Evolutionary conservation across 1,140 invertebrate species (phyloP).

Genomic region (Zaprionus lachaisei): DNA sequence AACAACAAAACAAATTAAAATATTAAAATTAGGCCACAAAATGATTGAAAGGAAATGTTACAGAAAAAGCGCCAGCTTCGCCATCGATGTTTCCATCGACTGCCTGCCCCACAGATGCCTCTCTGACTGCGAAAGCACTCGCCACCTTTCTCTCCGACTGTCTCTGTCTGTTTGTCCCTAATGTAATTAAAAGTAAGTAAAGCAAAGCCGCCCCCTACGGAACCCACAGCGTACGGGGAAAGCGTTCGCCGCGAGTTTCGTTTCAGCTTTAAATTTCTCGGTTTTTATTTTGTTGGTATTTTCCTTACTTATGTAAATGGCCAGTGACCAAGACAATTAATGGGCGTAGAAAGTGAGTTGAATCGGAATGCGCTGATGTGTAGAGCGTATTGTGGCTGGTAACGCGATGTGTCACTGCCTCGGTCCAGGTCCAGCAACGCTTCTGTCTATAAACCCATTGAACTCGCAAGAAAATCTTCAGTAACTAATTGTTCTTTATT

Average conservation of each 20-base stretch:
- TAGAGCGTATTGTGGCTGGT: conserved; percentile 3
- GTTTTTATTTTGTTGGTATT: conserved; percentile 5
- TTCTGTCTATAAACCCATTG: conserved; percentile 40
- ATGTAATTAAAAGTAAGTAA: conserved; percentile 82
- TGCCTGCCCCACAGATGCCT: conserved; percentile 8
- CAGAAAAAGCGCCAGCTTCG: conserved; percentile 29
- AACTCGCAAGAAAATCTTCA: conserved; percentile 62
- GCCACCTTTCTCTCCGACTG: conserved; percentile 28
- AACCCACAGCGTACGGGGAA: conserved; percentile 4
- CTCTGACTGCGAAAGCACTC: background rate
- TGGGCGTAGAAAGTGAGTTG: conserved; percentile 70
- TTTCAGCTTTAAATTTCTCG: conserved; percentile 9
- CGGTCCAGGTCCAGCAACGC: background rate
- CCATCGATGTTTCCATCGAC: conserved; percentile 38
- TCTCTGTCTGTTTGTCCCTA: conserved; percentile 69
- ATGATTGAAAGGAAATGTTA: conserved; percentile 81
- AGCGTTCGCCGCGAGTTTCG: conserved; percentile 48
- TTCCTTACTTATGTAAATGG: conserved; percentile 71
- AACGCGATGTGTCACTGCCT: background rate
- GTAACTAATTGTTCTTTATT: conserved; percentile 21
- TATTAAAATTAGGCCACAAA: conserved; percentile 83
- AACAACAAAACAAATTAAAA: conserved; percentile 78
- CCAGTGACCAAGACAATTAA: conserved; percentile 74
- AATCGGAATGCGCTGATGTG: conserved; percentile 65
- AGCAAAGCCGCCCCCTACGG: conserved; percentile 50